Base-by-base conservation (phyloP, 2,113 vertebrate genomes). In the Dromiciops gliroides region DNA sequence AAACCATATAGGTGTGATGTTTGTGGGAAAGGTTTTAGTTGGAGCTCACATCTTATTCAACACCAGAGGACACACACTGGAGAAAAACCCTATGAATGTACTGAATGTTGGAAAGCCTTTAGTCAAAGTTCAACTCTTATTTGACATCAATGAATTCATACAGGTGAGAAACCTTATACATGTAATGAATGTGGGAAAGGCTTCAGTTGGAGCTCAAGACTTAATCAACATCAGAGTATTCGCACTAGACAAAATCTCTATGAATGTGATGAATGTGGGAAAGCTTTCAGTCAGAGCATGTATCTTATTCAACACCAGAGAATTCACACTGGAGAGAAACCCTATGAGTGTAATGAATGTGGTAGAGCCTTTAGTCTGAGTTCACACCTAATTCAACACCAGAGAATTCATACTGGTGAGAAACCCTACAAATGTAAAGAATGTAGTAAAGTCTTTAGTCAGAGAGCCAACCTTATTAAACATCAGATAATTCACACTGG, bases 41-140 rank as follows among this genome's bases (percentile, higher is more conserved):
- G 98, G 94, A 98, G 98, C 94, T 98, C 98, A 0, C 98, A 98
- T 89, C 98, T 98, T 75, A 98, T 98, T 49, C 96, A 98, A 92
- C 98, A 98, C 1, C 97, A 98, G 97, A 98, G 97, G 89, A 98
- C 98, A 50, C 98, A 98, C 51, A 98, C 98, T 0, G 98, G 98
- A 0, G 97, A 98, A 94, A 98, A 98, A 48, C 98, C 98, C 0
- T 98, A 98, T 92, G 96, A 97, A 67, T 98, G 98, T 48, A 92
- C 94, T 0, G 98, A 98, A 31, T 98, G 97, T 91, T 97, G 98
- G 48, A 98, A 97, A 93, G 96, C 95, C 51, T 98, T 98, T 6
- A 96, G 97, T 44, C 97, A 97, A 96, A 98, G 97, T 91, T 98
- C 98, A 1, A 98, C 92, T 83, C 97, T 98, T 89, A 98, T 98